These are phyloP conservation scores for Hirtodrosophila trivittata DNA, from an alignment of 2,888 invertebrate genomes.

Conservation along the genomic window DNA sequence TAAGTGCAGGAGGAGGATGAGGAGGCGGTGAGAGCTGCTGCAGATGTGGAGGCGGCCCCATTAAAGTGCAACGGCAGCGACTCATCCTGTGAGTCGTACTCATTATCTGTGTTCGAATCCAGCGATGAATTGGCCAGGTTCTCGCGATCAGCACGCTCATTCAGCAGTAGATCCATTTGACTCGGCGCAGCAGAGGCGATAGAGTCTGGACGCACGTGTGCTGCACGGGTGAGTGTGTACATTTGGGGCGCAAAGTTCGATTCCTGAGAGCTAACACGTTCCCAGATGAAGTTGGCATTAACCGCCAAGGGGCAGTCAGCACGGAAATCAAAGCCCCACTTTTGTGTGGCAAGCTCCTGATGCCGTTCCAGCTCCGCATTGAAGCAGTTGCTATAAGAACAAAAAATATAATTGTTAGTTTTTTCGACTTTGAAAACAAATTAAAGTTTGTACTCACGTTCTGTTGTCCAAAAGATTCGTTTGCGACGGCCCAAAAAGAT, in stretches of 20 bases:
- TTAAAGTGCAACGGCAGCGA: slow-evolving; percentile 58
- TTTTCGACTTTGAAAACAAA: background rate
- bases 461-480: slow-evolving; percentile 61
- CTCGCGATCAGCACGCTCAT: slow-evolving; percentile 82
- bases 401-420: slow-evolving; percentile 8
- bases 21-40: slow-evolving; percentile 36
- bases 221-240: slow-evolving; percentile 83
- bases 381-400: slow-evolving; percentile 71
- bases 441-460: slow-evolving; percentile 73
- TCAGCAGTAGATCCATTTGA: slow-evolving; percentile 75
- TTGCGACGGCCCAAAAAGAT: slow-evolving; percentile 81
- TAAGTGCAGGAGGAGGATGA: slow-evolving; percentile 20
- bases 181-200: slow-evolving; percentile 28
- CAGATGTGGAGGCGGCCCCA: slow-evolving; percentile 45
- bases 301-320: slow-evolving; percentile 77
- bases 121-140: slow-evolving; percentile 68
- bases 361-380: slow-evolving; percentile 80
- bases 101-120: slow-evolving; percentile 77
- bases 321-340: slow-evolving; percentile 84
- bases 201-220: slow-evolving; percentile 79
- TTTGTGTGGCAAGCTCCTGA: slow-evolving; percentile 87
- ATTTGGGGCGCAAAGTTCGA: slow-evolving; percentile 81
- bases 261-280: slow-evolving; percentile 81
- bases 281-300: slow-evolving; percentile 81
- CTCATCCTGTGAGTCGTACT: slow-evolving; percentile 82